A percentile compares a stretch with the other conserved stretches of the same genome.
These are phyloP conservation scores for Dicycla oo DNA, from an alignment of 2,888 invertebrate genomes.

Conservation along the genomic window DNA sequence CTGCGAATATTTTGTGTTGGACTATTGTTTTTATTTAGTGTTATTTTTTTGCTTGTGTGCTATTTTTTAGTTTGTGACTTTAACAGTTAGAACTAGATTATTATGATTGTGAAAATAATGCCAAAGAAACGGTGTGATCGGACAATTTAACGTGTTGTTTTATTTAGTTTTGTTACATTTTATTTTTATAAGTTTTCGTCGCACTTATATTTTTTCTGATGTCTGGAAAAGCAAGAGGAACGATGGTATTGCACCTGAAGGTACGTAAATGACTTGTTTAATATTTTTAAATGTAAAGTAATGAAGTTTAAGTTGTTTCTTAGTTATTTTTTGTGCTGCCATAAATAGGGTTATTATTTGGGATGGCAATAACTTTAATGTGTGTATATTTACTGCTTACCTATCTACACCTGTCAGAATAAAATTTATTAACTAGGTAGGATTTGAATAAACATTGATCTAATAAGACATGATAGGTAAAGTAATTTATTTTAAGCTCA, in stretches of 20 bases:
- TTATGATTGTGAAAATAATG: conserved; percentile 79
- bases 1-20: conserved; percentile 76
- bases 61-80: conserved; percentile 72
- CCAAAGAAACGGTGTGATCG: conserved; percentile 86
- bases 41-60: conserved; percentile 69
- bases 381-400: background rate
- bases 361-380: background rate
- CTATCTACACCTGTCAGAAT: background rate
- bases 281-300: background rate
- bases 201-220: conserved; percentile 79
- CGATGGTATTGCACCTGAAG: conserved; percentile 87
- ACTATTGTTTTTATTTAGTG: conserved; percentile 77
- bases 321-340: background rate
- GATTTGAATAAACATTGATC: conserved; percentile 22
- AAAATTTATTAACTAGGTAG: background rate
- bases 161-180: conserved; percentile 74
- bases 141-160: conserved; percentile 81
- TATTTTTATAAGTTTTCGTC: conserved; percentile 72
- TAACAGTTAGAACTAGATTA: conserved; percentile 66
- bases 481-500: background rate
- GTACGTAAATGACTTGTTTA: conserved; percentile 79
- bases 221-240: conserved; percentile 85
- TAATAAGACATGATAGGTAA: conserved; percentile 10
- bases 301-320: background rate
- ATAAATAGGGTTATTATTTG: background rate